Base-by-base conservation (phyloP, 2,113 vertebrate species). In the Hippocampus zosterae region DNA sequence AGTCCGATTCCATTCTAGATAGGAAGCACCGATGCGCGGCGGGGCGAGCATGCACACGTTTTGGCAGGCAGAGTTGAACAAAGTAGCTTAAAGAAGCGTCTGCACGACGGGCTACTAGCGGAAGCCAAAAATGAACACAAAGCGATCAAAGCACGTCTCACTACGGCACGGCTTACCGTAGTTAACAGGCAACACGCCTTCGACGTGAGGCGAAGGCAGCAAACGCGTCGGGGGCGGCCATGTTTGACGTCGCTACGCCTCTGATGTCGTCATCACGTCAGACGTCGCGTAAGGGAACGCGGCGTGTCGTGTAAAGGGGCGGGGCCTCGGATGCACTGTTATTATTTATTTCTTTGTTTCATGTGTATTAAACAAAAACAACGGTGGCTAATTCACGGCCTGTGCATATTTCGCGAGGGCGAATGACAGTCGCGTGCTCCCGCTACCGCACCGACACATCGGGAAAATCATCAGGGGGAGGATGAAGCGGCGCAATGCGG, bases 401-500 rank as follows among this genome's bases (percentile, higher is more conserved):
- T 75, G 83, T 67, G 27, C 48, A 65, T 23, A 76, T 68, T 19
- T 13, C 76, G 75, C 73, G 81, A 84, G 86, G 86, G 81, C 78
- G 85, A 73, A 81, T 85, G 82, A 85, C 84, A 68, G 70, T 73
- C 65, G 33, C 73, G 23, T 67, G 70, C 71, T n/a, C 7, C 83
- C 64, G 64, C 70, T 75, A 66, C 73, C 81, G 69, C 61, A 76
- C 68, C 80, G 82, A 82, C 77, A 86, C 76, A 78, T 77, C 84
- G 72, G 82, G 89, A 81, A 85, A 91, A 89, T 85, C 88, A 79
- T 88, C 88, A 88, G 90, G 93, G 88, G 93, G 94, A 98, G 94
- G 93, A 98, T 98, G 96, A 98, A 98, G 95, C 95, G 96, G 94
- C 95, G 96, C 93, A 97, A 96, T 95, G 95, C 95, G 91, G 96